Conservation (phyloP, 2,797 vertebrate species). For the Poecilia picta region DNA sequence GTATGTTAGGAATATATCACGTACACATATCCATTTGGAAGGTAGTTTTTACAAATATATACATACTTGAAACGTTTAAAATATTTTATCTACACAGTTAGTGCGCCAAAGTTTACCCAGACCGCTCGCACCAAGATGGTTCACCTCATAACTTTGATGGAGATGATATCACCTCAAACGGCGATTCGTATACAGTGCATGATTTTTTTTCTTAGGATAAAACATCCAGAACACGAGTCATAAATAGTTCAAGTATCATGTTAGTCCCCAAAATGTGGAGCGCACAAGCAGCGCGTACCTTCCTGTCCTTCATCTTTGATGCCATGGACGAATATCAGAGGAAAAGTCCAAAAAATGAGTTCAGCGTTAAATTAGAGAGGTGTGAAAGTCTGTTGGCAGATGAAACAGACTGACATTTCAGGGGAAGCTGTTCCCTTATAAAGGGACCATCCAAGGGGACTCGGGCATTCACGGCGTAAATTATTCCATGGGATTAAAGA, state of each 20-base stretch:
- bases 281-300: slow-evolving; percentile 83
- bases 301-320: slow-evolving; percentile 92
- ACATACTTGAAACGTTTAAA: not conserved
- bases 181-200: slow-evolving; percentile 5
- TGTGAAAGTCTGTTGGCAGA: slow-evolving; percentile 58
- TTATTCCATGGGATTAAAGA: slow-evolving; percentile 93
- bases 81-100: not conserved
- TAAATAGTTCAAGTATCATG: slow-evolving; percentile 19
- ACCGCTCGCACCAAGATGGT: slow-evolving; percentile 20
- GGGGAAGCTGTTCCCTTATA: slow-evolving; percentile 83
- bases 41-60: not conserved
- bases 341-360: slow-evolving; percentile 33
- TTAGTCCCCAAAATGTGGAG: slow-evolving; percentile 38
- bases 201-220: slow-evolving; percentile 9
- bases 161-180: slow-evolving; percentile 12
- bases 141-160: not conserved
- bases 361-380: slow-evolving; percentile 33
- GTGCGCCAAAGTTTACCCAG: slow-evolving; percentile 15
- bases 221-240: slow-evolving; percentile 8
- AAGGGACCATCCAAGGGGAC: slow-evolving; percentile 83
- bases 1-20: not conserved
- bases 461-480: slow-evolving; percentile 87
- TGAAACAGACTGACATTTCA: slow-evolving; percentile 77
- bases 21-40: not conserved
- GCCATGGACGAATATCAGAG: slow-evolving; percentile 80